phyloP scores from a whole-genome alignment of 2,113 vertebrate genomes.

The Enhydra lutris region DNA sequence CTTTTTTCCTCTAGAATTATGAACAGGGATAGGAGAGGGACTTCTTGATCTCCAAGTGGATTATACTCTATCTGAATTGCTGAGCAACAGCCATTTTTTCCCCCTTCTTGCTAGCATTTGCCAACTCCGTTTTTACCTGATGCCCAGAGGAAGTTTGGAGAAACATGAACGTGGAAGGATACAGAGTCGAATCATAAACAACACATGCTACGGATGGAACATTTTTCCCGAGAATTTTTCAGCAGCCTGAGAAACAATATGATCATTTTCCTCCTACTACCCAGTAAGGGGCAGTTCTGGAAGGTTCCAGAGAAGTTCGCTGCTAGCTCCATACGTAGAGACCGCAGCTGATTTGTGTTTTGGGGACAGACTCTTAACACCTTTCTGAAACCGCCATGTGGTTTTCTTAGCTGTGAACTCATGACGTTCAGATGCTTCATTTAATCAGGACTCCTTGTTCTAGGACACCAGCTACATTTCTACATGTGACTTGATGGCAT shows the following conservation, averaged over 20 bases:
- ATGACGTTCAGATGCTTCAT: neutral
- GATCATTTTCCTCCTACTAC: neutral
- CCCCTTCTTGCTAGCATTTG: neutral
- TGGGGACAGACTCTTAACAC: neutral
- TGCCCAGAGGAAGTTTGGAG: neutral
- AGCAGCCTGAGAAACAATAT: neutral
- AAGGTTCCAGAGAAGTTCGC: neutral
- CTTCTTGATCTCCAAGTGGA: neutral
- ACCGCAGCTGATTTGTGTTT: neutral
- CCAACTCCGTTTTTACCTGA: neutral
- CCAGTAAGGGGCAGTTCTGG: neutral
- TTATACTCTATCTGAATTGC: neutral
- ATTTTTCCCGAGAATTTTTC: neutral
- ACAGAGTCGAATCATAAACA: neutral
- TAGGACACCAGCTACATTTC: constrained; percentile 39
- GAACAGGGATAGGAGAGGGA: neutral
- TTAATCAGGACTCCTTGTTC: neutral
- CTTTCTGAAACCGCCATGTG: neutral
- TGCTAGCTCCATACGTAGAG: neutral
- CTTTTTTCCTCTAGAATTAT: neutral
- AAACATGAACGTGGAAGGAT: neutral
- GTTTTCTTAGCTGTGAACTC: constrained; percentile 14
- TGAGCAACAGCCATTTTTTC: neutral
- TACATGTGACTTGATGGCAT: neutral
- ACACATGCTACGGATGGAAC: neutral